Evolutionary conservation across 2,888 invertebrate genomes (phyloP), one percentile per base, ranked within the genome.

Genomic region (Ramazzottius varieornatus): DNA sequence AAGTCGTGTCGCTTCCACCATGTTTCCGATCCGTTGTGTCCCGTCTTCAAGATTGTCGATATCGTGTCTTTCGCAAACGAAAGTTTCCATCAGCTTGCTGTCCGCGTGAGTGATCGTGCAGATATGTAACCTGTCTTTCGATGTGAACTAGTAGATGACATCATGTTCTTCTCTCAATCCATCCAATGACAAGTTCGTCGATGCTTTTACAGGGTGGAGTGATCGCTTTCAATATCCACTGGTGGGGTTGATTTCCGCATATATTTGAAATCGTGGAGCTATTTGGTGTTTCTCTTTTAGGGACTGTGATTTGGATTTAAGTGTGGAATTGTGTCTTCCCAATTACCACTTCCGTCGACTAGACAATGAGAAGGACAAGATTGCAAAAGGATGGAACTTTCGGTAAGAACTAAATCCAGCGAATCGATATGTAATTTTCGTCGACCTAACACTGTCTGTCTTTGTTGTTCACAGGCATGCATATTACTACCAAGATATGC

Each of bases 261-360:
- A n/a, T n/a, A n/a, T n/a, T n/a, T n/a, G n/a, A n/a, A n/a, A n/a
- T n/a, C n/a, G n/a, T n/a, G n/a, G n/a, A n/a, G n/a, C n/a, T n/a
- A n/a, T n/a, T n/a, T n/a, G n/a, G n/a, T n/a, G n/a, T n/a, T n/a
- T n/a, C n/a, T n/a, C n/a, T n/a, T n/a, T n/a, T n/a, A n/a, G n/a
- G 75, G 70, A 74, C 54, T 76, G 76, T 71, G 72, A 76, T 66
- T 68, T 76, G 46, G 76, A 76, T 67, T 68, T 70, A 63, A 67
- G 67, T 46, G 69, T 68, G 4, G 69, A 71, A 1, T 67, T 72
- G 1, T 76, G 76, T 68, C 64, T 71, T 46, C 76, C 76, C 0
- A 67, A 70, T 46, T 76, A 75, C 67, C 67, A 68, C 1, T 76
- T 76, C 68, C 67, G 71, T n/a, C 67, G 75, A 32, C 70, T 75